Evolutionary conservation across 2,888 invertebrate genomes (phyloP).

Genomic region (Acanthopleura granulata): DNA sequence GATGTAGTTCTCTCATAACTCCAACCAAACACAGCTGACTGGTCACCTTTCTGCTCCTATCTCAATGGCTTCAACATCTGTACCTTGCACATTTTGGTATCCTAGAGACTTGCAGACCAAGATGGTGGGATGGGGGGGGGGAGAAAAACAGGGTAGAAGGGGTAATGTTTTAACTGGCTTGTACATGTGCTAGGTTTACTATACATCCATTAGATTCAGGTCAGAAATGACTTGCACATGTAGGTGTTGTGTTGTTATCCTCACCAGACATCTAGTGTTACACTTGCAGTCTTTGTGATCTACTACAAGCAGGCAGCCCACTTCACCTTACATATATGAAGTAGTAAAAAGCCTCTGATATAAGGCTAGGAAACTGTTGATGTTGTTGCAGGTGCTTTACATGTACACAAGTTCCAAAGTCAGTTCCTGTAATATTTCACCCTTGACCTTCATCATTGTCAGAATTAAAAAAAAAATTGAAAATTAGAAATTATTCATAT

Average conservation of each 20-base stretch:
- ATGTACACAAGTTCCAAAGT: no score
- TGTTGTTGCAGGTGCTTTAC: no score
- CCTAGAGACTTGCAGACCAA: no score
- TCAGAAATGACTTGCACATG: not conserved
- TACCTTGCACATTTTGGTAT: not conserved
- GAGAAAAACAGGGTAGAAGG: no score
- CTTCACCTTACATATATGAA: not conserved
- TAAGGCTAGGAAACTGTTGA: no score
- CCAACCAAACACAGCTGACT: not conserved
- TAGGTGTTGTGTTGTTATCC: conserved; percentile 6
- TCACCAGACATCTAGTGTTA: not conserved
- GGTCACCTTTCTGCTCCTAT: not conserved
- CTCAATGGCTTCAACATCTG: conserved; percentile 1
- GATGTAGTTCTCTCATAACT: not conserved
- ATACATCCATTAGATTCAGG: not conserved
- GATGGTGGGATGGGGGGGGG: no score
- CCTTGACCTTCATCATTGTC: no score
- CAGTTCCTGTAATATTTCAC: no score
- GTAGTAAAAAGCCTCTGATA: not conserved
- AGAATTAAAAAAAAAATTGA: no score
- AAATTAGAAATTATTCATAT: no score
- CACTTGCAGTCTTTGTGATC: not conserved
- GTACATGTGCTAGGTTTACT: not conserved
- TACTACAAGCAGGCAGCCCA: not conserved
- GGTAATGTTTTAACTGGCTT: not conserved